phyloP scores from a whole-genome alignment of 1,140 invertebrate genomes.

The Agrypnia vestita region DNA sequence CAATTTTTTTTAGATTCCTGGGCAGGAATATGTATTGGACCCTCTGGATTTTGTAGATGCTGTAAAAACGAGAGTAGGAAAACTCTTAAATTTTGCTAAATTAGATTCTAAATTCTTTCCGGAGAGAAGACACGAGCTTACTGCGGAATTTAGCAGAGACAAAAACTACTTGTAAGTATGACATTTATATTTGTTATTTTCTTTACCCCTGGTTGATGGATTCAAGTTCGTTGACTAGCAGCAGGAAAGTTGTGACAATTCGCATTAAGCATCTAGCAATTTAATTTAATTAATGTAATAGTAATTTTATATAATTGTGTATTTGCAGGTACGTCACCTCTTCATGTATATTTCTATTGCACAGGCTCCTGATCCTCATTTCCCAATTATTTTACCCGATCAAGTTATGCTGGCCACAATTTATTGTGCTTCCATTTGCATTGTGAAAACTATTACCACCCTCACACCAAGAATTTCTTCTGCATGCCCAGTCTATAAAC shows the following conservation, averaged over 20 bases:
- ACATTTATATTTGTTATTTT: not conserved
- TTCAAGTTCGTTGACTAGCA: not conserved
- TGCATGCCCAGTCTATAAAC: too few species aligned
- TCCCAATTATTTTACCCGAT: too few species aligned
- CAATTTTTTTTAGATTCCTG: conserved; percentile 40
- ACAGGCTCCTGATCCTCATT: too few species aligned
- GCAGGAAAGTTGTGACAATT: not conserved
- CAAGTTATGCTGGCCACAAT: too few species aligned
- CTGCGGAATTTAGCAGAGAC: conserved; percentile 89
- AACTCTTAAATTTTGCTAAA: conserved; percentile 43
- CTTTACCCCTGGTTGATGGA: not conserved
- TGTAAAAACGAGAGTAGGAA: conserved; percentile 43
- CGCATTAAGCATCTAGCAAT: too few species aligned
- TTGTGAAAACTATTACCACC: too few species aligned
- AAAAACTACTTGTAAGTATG: conserved; percentile 88
- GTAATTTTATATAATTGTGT: too few species aligned
- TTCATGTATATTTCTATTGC: too few species aligned
- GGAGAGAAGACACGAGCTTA: conserved; percentile 80
- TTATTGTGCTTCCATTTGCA: too few species aligned
- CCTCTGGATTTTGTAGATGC: conserved; percentile 49
- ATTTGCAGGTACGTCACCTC: too few species aligned
- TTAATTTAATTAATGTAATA: too few species aligned
- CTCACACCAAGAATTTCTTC: too few species aligned
- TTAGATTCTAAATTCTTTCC: conserved; percentile 81
- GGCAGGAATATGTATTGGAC: conserved; percentile 51